These are phyloP conservation scores for Montipora cactus DNA, from an alignment of 64 coral and sea anemone genomes.

Conservation along the genomic window DNA sequence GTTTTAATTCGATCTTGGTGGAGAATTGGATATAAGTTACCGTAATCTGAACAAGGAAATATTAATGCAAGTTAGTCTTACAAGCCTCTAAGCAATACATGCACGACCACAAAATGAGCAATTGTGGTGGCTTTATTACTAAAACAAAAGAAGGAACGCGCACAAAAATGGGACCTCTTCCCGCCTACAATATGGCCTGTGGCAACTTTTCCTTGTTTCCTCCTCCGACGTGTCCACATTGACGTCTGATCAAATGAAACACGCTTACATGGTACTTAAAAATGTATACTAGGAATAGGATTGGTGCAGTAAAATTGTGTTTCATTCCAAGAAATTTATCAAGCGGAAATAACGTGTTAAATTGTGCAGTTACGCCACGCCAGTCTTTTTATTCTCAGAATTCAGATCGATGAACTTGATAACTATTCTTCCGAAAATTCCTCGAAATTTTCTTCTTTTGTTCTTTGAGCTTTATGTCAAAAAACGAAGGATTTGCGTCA, in stretches of 20 bases:
- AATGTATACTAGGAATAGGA: too few species aligned
- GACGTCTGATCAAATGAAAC: too few species aligned
- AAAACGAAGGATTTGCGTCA: conserved; percentile 19
- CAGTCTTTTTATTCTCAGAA: not conserved
- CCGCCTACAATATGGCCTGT: too few species aligned
- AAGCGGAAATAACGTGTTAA: not conserved
- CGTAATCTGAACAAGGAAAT: not conserved
- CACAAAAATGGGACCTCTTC: too few species aligned
- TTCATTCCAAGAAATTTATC: not conserved
- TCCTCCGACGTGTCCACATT: too few species aligned
- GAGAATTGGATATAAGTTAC: not conserved
- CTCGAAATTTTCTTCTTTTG: not conserved
- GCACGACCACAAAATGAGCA: not conserved
- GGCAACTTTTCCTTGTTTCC: too few species aligned
- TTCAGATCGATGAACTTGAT: not conserved
- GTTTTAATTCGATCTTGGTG: not conserved
- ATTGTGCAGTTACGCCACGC: not conserved
- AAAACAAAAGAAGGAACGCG: too few species aligned
- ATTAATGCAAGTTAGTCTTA: not conserved
- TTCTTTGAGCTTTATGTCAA: not conserved
- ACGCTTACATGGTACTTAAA: too few species aligned
- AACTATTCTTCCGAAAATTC: conserved; percentile 7
- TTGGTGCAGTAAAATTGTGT: not conserved
- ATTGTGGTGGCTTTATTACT: too few species aligned
- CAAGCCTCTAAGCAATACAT: not conserved